phyloP scores from a whole-genome alignment of 2,888 invertebrate species.

The Lithophane ornitopus region DNA sequence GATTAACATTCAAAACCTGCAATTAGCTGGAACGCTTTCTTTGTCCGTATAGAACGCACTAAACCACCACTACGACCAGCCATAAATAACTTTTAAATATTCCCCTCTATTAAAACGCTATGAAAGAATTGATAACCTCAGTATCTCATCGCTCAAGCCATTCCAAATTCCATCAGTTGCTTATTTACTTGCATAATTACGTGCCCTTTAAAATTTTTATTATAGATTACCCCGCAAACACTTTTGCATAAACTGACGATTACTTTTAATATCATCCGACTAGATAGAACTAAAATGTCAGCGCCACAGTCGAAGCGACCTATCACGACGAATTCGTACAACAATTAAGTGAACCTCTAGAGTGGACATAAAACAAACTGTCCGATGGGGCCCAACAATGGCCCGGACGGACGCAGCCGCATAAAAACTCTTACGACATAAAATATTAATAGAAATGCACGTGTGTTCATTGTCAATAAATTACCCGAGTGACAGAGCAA shows the following conservation, averaged over 20 bases:
- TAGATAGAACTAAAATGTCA: constrained; percentile 69
- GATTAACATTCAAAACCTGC: constrained; percentile 82
- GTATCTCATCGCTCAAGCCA: constrained; percentile 22
- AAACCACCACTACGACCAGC: constrained; percentile 16
- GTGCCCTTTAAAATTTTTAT: constrained; percentile 48
- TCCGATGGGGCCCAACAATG: constrained; percentile 81
- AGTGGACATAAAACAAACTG: constrained; percentile 86
- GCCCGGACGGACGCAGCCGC: constrained; percentile 77
- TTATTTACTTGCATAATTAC: constrained; percentile 47
- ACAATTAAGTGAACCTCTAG: constrained; percentile 81
- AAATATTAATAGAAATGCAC: constrained; percentile 91
- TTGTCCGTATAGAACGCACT: constrained; percentile 62
- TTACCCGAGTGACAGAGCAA: constrained; percentile 90
- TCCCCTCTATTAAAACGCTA: constrained; percentile 34
- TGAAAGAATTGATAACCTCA: constrained; percentile 40
- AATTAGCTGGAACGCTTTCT: constrained; percentile 77
- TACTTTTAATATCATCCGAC: constrained; percentile 68
- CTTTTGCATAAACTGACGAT: constrained; percentile 65
- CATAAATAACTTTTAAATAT: constrained; percentile 35
- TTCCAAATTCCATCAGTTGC: constrained; percentile 30
- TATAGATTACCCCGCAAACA: constrained; percentile 41
- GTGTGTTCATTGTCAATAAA: constrained; percentile 91
- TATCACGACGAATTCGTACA: constrained; percentile 78
- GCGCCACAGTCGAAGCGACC: constrained; percentile 65
- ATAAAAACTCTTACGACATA: constrained; percentile 88